Conservation (phyloP, 2,888 invertebrate genomes). For the Drosophila borborema region DNA sequence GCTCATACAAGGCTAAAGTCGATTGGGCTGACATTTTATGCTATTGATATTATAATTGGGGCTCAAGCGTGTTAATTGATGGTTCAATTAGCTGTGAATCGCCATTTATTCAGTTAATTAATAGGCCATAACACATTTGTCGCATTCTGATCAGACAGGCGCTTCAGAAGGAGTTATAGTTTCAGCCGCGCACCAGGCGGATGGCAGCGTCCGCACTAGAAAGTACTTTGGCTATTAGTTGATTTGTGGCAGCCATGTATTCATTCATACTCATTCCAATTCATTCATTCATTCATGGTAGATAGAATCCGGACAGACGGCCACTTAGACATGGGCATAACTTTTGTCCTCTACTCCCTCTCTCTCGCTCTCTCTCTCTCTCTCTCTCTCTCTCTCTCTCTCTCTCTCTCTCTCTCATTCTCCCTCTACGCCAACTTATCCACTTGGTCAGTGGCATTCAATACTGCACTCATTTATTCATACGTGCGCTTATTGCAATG, state of each 20-base stretch:
- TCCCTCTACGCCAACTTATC: not conserved
- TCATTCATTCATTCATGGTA: conserved; percentile 29
- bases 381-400: too few relatives aligned
- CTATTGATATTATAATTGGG: conserved; percentile 54
- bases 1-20: conserved; percentile 46
- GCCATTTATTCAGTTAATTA: conserved; percentile 31
- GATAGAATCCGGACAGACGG: conserved; percentile 13
- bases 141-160: conserved; percentile 10
- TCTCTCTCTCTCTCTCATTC: not conserved
- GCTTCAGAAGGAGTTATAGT: conserved; percentile 6
- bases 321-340: conserved; percentile 35
- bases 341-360: conserved; percentile 1
- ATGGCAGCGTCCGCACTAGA: conserved; percentile 3
- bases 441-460: conserved; percentile 52
- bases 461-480: conserved; percentile 76
- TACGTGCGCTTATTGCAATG: conserved; percentile 81
- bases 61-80: conserved; percentile 64
- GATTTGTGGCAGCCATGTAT: conserved; percentile 39
- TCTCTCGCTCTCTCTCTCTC: too few relatives aligned
- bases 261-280: conserved; percentile 18
- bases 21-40: conserved; percentile 26
- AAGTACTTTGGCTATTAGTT: conserved; percentile 63
- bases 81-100: conserved; percentile 58
- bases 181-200: not conserved
- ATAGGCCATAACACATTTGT: conserved; percentile 34